Evolutionary conservation across 2,888 invertebrate genomes (phyloP).

Genomic region (Athalia cordata): DNA sequence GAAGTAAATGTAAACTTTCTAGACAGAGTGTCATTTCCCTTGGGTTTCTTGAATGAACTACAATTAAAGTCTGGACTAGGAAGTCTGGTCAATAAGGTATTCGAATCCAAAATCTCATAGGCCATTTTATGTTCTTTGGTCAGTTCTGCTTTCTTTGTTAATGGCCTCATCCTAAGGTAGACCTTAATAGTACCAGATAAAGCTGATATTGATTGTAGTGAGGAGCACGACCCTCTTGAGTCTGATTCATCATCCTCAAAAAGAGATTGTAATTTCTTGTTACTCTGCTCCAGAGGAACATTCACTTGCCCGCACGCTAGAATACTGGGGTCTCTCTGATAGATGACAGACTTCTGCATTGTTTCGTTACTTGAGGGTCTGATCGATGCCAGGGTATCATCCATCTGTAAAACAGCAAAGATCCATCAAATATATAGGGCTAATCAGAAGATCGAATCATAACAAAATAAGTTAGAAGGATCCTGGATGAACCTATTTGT

Average conservation of each 20-base stretch:
- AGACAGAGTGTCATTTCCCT: conserved; percentile 57
- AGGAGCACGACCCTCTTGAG: neutral
- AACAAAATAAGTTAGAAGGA: too few relatives aligned
- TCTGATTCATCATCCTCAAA: conserved; percentile 59
- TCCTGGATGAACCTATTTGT: too few relatives aligned
- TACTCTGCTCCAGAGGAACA: conserved; percentile 52
- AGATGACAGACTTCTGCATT: conserved; percentile 61
- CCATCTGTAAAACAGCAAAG: too few relatives aligned
- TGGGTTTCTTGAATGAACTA: conserved; percentile 59
- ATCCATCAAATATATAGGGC: too few relatives aligned
- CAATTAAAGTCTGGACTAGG: conserved; percentile 65
- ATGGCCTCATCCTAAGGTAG: conserved; percentile 77
- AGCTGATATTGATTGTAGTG: conserved; percentile 20
- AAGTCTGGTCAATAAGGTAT: conserved; percentile 74
- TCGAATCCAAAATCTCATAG: conserved; percentile 73
- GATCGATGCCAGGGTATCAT: too few relatives aligned
- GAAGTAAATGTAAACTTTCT: conserved; percentile 67
- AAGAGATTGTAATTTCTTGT: conserved; percentile 63
- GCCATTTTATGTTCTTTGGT: conserved; percentile 67
- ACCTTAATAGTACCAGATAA: conserved; percentile 73
- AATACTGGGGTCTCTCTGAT: conserved; percentile 69
- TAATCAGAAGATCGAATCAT: too few relatives aligned
- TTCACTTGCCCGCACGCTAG: conserved; percentile 64
- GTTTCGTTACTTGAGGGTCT: too few relatives aligned
- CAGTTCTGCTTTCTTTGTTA: conserved; percentile 64